Evolutionary conservation across 1,140 invertebrate species (phyloP), one percentile per base, ranked within the genome.

Genomic region (Megalopta genalis): DNA sequence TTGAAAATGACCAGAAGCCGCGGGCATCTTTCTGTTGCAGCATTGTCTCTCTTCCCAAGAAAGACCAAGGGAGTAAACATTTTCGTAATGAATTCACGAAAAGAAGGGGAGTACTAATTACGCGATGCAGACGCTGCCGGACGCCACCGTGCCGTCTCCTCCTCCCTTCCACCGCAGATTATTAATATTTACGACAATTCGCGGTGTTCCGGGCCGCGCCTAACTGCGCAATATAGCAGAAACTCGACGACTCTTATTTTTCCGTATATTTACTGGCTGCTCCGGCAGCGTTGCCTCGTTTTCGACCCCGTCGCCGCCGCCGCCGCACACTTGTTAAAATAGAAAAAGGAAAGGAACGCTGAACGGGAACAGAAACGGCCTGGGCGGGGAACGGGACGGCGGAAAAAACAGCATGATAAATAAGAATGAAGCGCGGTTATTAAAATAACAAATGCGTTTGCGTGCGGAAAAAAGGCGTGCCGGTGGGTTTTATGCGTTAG

Each of bases 161-260:
- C 76, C 14, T 37, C 60, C 57, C 59, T 27, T 16, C 67, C 32
- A 52, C 49, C 68, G 80, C 76, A 68, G 72, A 83, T 86, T 86
- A 86, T 86, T 86, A 86, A 86, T 86, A 86, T 86, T 85, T 86
- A 86, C 84, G 84, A 80, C 84, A 65, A 83, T 85, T 86, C 72
- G 80, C 39, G 80, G 84, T 79, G 76, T 86, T 85, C 49, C 71
- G 71, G 69, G 23, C 49, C 66, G 78, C 74, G 54, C 71, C 75
- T 86, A 85, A 86, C 84, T 78, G 82, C 75, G 80, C 83, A 80
- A 85, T 86, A 86, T 39, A 82, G 80, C 80, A 75, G 80, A 85
- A 86, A 82, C 84, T 85, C 84, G 73, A 82, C 86, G 84, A 84
- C 76, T 86, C 77, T 83, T 80, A 83, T 85, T 87, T 82, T 85